These are phyloP conservation scores for Cyaniris semiargus DNA, from an alignment of 2,888 invertebrate species.

Conservation along the genomic window DNA sequence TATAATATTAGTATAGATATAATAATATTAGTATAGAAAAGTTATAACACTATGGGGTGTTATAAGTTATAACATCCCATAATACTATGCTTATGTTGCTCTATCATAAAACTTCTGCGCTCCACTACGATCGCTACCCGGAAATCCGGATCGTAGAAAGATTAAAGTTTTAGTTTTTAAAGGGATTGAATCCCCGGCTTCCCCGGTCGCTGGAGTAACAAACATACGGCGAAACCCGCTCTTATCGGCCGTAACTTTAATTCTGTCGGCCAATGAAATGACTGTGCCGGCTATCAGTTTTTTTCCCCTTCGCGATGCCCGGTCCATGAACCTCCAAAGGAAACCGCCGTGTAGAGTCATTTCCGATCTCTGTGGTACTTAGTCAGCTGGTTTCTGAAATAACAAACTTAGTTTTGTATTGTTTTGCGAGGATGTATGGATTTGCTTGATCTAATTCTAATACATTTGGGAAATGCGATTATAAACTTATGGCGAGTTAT, in stretches of 20 bases:
- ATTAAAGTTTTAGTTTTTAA: not conserved
- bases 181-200: not conserved
- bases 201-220: not conserved
- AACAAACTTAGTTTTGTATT: not conserved
- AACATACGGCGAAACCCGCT: not conserved
- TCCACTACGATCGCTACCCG: not conserved
- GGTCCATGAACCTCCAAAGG: slow-evolving; percentile 18
- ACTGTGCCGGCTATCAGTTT: not conserved
- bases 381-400: not conserved
- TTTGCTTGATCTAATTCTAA: too few species aligned
- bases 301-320: slow-evolving; percentile 7
- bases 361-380: not conserved
- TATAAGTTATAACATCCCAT: not conserved
- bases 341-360: slow-evolving; percentile 6
- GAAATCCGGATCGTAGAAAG: not conserved
- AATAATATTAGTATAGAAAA: too few species aligned
- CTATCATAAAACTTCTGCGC: not conserved
- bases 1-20: too few species aligned
- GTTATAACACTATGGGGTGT: too few species aligned
- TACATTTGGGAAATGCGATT: too few species aligned
- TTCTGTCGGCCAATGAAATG: not conserved
- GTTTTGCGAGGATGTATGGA: too few species aligned
- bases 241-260: not conserved
- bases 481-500: too few species aligned
- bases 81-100: not conserved